A percentile compares a stretch with the other conserved stretches of the same genome.
phyloP scores from a whole-genome alignment of 2,888 invertebrate genomes.

The Pseudococcus viburni region DNA sequence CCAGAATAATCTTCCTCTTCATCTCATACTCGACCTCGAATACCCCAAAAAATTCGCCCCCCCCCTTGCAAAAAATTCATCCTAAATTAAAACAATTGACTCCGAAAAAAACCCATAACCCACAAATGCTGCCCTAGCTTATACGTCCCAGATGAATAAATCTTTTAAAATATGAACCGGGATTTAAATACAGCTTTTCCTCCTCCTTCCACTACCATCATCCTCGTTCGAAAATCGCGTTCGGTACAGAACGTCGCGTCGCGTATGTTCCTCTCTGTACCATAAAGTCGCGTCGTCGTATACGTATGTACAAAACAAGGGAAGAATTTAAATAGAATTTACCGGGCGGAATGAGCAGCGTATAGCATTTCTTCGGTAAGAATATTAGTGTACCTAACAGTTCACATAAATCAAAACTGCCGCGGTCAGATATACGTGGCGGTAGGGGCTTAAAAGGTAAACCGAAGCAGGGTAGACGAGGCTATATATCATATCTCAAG shows the following conservation, averaged over 20 bases:
- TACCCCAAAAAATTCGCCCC: too few relatives aligned
- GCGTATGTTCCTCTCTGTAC: neutral
- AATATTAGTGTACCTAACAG: conserved; percentile 66
- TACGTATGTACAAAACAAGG: conserved; percentile 55
- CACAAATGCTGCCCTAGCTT: too few relatives aligned
- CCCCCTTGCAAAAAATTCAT: too few relatives aligned
- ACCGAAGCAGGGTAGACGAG: conserved; percentile 63
- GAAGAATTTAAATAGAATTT: conserved; percentile 67
- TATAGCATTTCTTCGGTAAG: conserved; percentile 56
- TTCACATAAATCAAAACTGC: conserved; percentile 66
- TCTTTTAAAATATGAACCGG: neutral
- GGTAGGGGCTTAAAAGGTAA: conserved; percentile 63
- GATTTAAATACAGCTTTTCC: conserved; percentile 15
- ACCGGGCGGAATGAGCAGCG: conserved; percentile 61
- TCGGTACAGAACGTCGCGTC: neutral
- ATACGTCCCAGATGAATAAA: neutral
- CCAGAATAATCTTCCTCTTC: too few relatives aligned
- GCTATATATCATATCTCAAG: conserved; percentile 66
- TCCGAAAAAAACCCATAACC: too few relatives aligned
- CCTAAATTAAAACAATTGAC: too few relatives aligned
- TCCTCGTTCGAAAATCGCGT: neutral
- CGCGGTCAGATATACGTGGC: conserved; percentile 61
- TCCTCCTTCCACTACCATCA: neutral
- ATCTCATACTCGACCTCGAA: too few relatives aligned
- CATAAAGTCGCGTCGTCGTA: neutral